phyloP scores from a whole-genome alignment of 2,113 vertebrate genomes.

The Pelodiscus sinensis region DNA sequence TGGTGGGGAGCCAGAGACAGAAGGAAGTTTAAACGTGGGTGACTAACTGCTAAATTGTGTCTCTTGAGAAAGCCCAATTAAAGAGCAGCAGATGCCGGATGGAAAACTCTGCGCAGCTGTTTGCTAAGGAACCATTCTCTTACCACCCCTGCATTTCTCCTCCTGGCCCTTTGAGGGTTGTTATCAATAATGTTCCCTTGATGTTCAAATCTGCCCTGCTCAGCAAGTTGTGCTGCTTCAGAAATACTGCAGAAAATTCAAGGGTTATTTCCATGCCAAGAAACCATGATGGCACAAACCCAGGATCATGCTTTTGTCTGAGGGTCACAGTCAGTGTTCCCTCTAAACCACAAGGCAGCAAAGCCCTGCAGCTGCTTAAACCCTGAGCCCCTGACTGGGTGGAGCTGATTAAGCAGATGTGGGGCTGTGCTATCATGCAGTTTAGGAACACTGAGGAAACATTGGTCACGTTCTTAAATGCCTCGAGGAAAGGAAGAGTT shows the following conservation, averaged over 20 bases:
- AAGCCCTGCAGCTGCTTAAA: too few species aligned
- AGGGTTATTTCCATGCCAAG: background rate
- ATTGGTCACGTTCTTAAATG: background rate
- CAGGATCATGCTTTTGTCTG: background rate
- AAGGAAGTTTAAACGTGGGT: background rate
- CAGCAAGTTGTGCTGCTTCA: background rate
- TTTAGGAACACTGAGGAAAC: too few species aligned
- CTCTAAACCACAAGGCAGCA: too few species aligned
- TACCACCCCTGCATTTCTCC: background rate
- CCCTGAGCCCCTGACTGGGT: too few species aligned
- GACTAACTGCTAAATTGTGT: background rate
- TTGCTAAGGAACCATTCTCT: background rate
- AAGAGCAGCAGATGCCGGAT: background rate
- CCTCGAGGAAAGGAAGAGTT: accelerated
- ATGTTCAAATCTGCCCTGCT: background rate
- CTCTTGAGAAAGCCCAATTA: background rate
- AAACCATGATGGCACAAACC: accelerated
- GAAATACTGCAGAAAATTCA: background rate
- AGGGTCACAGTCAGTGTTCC: too few species aligned
- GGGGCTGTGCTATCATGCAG: too few species aligned
- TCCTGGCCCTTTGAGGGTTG: background rate
- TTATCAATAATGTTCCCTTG: background rate
- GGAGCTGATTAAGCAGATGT: too few species aligned
- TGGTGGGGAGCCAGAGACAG: background rate
- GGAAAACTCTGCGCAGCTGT: background rate